These are phyloP conservation scores for Apis laboriosa DNA, from an alignment of 1,140 invertebrate species.

Conservation along the genomic window DNA sequence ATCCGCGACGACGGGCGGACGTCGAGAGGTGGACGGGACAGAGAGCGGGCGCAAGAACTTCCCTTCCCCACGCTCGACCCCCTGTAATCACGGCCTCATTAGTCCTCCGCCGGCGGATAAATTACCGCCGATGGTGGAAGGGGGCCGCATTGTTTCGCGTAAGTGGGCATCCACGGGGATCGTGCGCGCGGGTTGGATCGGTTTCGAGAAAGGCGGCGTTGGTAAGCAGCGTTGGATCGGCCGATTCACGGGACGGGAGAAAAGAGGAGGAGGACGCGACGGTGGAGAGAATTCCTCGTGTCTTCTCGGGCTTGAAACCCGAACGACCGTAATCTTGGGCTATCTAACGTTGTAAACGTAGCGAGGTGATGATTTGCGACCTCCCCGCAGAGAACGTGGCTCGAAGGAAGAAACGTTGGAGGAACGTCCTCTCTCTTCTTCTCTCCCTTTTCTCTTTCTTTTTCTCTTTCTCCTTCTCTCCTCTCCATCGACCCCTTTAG, in stretches of 20 bases:
- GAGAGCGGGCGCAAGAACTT: conserved; percentile 25
- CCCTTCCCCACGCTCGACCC: conserved; percentile 19
- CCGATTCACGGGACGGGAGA: background rate
- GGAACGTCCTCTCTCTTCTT: background rate
- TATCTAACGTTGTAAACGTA: conserved; percentile 78
- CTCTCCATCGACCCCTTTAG: conserved; percentile 72
- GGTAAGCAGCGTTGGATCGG: background rate
- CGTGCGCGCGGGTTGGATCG: conserved; percentile 14
- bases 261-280: background rate
- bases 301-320: conserved; percentile 45
- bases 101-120: conserved; percentile 54
- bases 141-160: conserved; percentile 55
- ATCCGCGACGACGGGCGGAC: conserved; percentile 18
- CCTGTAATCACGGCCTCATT: conserved; percentile 60
- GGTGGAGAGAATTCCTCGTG: conserved; percentile 25
- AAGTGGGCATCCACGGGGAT: conserved; percentile 37
- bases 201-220: conserved; percentile 42
- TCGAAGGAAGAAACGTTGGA: conserved; percentile 34
- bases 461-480: background rate
- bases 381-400: conserved; percentile 70
- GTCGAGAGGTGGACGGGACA: background rate
- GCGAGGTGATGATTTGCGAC: conserved; percentile 80
- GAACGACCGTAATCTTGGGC: conserved; percentile 76
- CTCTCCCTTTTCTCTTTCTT: background rate
- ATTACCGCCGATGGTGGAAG: conserved; percentile 34